These are phyloP conservation scores for Esox lucius DNA, from an alignment of 2,797 vertebrate species.

Conservation along the genomic window DNA sequence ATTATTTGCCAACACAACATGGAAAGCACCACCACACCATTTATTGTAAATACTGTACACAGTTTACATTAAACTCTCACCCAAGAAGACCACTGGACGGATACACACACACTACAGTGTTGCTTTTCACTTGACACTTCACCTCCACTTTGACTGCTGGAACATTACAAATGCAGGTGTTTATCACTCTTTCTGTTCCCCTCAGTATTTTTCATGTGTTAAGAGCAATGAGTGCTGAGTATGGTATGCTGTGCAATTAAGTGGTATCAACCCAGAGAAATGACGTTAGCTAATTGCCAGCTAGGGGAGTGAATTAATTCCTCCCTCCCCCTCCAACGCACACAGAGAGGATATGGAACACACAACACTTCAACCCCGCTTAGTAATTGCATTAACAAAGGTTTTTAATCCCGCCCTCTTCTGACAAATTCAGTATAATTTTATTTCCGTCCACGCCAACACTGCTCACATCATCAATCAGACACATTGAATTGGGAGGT, in stretches of 20 bases:
- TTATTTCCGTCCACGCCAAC: constrained; percentile 35
- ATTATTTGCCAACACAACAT: no score
- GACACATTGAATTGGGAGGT: constrained; percentile 35
- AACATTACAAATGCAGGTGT: constrained; percentile 55
- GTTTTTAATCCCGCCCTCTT: constrained; percentile 36
- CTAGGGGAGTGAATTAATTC: constrained; percentile 30
- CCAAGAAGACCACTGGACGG: not conserved
- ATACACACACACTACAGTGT: constrained; percentile 25
- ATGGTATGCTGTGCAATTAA: constrained; percentile 76
- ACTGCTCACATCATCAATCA: constrained; percentile 42
- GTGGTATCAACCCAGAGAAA: constrained; percentile 89
- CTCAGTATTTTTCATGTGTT: constrained; percentile 60
- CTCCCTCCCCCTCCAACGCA: constrained; percentile 31
- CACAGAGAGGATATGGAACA: constrained; percentile 42
- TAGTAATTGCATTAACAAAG: constrained; percentile 54
- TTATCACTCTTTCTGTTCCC: constrained; percentile 50
- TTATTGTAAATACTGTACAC: no score
- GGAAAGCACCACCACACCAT: no score
- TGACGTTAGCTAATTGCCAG: constrained; percentile 72
- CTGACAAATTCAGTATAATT: constrained; percentile 60
- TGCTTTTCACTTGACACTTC: constrained; percentile 35
- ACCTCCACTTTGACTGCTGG: constrained; percentile 61
- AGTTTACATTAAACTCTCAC: not conserved
- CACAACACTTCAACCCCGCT: constrained; percentile 47
- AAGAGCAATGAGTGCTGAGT: constrained; percentile 66